These are phyloP conservation scores for Sinhomidia bicolor DNA, from an alignment of 2,888 invertebrate genomes.

Conservation along the genomic window DNA sequence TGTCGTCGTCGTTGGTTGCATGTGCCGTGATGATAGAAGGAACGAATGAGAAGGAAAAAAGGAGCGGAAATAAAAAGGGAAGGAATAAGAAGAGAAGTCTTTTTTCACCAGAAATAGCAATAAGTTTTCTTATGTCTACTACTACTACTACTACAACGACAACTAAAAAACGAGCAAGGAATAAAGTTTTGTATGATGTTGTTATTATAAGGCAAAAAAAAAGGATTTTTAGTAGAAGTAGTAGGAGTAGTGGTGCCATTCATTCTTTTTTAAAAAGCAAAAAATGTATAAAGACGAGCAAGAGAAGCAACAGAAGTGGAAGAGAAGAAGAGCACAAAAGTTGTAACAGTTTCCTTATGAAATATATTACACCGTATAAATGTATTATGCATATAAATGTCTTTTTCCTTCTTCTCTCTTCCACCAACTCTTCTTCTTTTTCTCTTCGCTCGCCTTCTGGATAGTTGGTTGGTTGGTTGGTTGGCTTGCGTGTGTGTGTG, in stretches of 20 bases:
- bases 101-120: conserved; percentile 63
- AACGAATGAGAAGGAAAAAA: not conserved
- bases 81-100: conserved; percentile 52
- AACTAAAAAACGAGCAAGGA: not conserved
- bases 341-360: conserved; percentile 70
- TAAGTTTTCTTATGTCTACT: conserved; percentile 24
- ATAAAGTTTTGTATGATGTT: conserved; percentile 18
- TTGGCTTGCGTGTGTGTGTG: conserved; percentile 10
- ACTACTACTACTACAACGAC: too few species aligned
- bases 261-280: conserved; percentile 49
- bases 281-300: too few species aligned
- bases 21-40: conserved; percentile 47
- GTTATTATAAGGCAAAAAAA: conserved; percentile 41
- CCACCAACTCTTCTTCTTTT: not conserved
- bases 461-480: conserved; percentile 9
- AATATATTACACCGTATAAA: conserved; percentile 53
- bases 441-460: not conserved
- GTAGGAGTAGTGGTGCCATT: conserved; percentile 28
- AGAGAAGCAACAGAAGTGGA: conserved; percentile 56
- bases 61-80: conserved; percentile 64
- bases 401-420: conserved; percentile 22
- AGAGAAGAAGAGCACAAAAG: conserved; percentile 53
- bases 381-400: conserved; percentile 46
- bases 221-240: conserved; percentile 64
- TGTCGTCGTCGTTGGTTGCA: conserved; percentile 7